Base-by-base conservation (phyloP, 2,888 invertebrate genomes). In the Andrena chrysosceles region DNA sequence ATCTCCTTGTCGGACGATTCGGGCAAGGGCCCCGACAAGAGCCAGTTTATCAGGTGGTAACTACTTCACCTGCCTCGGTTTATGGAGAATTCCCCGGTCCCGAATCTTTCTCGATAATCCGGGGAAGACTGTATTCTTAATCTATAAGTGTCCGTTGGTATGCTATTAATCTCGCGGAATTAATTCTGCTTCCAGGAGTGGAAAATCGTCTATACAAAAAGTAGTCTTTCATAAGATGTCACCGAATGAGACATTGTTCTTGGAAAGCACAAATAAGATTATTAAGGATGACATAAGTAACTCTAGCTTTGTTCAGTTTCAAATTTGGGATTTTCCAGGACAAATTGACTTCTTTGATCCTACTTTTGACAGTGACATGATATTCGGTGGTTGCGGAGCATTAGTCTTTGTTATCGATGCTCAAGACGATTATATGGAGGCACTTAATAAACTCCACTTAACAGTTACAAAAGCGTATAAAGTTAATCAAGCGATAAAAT, bases 211-310 rank as follows among this genome's bases (percentile, higher is more conserved):
- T 0, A 99, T 99, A 92, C 99, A 99, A 93, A 99, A 99, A 95
- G 99, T 99, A 4, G 99, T 99, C n/a, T 99, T 99, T 94, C 99
- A 99, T 94, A 99, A 99, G 95, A 99, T 99, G 98, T 99, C 99
- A 2, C 99, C 99, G 1, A 99, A 99, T 95, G 99, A 99, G 95
- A 99, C 99, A 0, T 95, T 99, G 73, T 99, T 99, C 93, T 95
- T 99, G 85, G 99, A 99, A 94, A 99, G 99, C 86, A 99, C 99
- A 68, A 99, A 98, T 94, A 99, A 99, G 95, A 98, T 99, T 89
- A 98, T 99, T 2, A 99, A 99, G 94, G 99, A 99, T 95, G 99
- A 99, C 93, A 98, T 99, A 84, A 98, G 98, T 90, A 99, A 99
- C 94, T 97, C 97, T 64, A 97, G 99, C 91, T 99, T 99, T 95